These are phyloP conservation scores for Protodeltote pygarga DNA, from an alignment of 2,888 invertebrate genomes.

Conservation along the genomic window DNA sequence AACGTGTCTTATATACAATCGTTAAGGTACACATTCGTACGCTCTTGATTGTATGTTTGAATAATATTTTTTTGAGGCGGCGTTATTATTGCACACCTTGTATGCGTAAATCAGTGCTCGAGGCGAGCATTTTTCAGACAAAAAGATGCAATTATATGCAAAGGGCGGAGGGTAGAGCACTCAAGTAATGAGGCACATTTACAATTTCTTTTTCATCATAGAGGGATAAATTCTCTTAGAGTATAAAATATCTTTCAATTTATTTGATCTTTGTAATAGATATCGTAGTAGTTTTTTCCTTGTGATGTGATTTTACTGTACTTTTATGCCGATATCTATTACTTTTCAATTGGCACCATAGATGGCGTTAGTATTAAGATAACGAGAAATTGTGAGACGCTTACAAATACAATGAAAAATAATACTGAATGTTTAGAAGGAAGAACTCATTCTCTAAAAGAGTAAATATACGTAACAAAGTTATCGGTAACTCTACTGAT, in stretches of 20 bases:
- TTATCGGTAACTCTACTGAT: too few species aligned
- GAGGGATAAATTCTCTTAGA: conserved; percentile 32
- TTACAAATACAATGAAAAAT: conserved; percentile 7
- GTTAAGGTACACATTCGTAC: conserved; percentile 59
- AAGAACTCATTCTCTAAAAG: background rate
- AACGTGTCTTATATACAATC: conserved; percentile 58
- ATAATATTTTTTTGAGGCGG: conserved; percentile 80
- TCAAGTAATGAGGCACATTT: conserved; percentile 69
- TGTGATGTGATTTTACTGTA: conserved; percentile 6
- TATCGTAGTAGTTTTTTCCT: conserved; percentile 5
- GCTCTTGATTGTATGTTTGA: conserved; percentile 55
- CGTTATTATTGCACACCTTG: conserved; percentile 87
- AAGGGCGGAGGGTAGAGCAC: conserved; percentile 66
- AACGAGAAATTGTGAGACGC: conserved; percentile 2
- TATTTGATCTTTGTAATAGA: background rate
- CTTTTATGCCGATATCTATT: background rate
- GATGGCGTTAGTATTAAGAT: conserved; percentile 45
- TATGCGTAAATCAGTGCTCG: conserved; percentile 86
- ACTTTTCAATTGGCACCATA: conserved; percentile 24
- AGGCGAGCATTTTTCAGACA: conserved; percentile 82
- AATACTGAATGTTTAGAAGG: conserved; percentile 1
- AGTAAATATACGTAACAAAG: too few species aligned
- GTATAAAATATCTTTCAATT: conserved; percentile 22
- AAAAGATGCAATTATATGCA: conserved; percentile 86
- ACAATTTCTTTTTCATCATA: conserved; percentile 53